These are phyloP conservation scores for Willisornis vidua DNA, from an alignment of 2,113 vertebrate species.

Conservation along the genomic window DNA sequence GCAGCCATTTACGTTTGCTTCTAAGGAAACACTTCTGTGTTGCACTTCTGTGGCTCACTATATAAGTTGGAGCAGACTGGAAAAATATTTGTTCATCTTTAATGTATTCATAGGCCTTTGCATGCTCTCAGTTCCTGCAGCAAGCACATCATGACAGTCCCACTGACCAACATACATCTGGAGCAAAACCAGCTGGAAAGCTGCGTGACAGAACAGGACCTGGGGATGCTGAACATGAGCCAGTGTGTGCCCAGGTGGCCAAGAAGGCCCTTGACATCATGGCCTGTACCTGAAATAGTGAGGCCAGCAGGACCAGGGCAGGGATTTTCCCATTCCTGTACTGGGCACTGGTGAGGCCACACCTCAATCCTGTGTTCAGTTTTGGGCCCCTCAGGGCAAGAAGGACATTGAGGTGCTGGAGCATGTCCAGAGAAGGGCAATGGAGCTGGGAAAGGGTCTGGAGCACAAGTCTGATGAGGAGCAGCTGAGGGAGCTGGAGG, in stretches of 20 bases:
- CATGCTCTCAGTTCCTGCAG: not conserved
- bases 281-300: not conserved
- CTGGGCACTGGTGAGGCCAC: not conserved
- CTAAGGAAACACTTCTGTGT: not conserved
- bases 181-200: not conserved
- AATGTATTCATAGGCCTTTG: not conserved
- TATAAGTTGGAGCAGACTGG: not conserved
- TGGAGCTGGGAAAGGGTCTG: not conserved
- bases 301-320: not conserved
- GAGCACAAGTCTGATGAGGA: not conserved
- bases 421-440: not conserved
- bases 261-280: not conserved
- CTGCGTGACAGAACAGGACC: not conserved
- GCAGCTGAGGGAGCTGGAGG: not conserved
- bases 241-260: not conserved
- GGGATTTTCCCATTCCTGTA: not conserved
- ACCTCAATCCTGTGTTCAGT: not conserved
- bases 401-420: not conserved
- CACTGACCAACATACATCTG: not conserved
- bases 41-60: not conserved
- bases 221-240: not conserved
- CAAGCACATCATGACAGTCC: fast-evolving
- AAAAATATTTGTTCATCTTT: not conserved
- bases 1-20: not conserved
- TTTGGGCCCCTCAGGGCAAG: not conserved